These are phyloP conservation scores for Cynodonichthys magdalenae DNA, from an alignment of 2,797 vertebrate species.

Conservation along the genomic window DNA sequence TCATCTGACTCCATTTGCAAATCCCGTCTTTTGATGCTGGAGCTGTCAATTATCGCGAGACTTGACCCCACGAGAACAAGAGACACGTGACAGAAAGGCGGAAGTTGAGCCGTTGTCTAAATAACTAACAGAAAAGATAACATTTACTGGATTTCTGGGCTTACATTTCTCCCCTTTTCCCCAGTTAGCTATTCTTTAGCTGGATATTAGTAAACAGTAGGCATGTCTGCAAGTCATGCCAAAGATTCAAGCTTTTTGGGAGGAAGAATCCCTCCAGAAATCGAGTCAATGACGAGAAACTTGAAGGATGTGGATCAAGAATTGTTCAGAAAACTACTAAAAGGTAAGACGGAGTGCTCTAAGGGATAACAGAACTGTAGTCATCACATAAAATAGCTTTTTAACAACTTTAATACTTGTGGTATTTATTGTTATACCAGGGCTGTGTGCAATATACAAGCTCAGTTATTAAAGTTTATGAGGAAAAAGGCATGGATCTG, in stretches of 20 bases:
- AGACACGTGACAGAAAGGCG: conserved; percentile 61
- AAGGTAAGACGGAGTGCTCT: conserved; percentile 67
- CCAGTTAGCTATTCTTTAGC: not conserved
- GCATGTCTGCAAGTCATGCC: conserved; percentile 59
- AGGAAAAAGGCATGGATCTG: not conserved
- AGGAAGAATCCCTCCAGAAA: conserved; percentile 80
- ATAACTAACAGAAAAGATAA: not conserved
- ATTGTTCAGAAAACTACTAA: conserved; percentile 80
- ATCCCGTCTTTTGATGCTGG: conserved; percentile 57
- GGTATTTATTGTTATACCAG: not conserved
- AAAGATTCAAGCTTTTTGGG: conserved; percentile 76
- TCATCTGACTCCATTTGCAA: conserved; percentile 72
- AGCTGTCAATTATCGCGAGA: conserved; percentile 54
- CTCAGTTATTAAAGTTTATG: not conserved
- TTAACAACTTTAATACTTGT: not conserved
- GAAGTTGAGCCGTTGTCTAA: conserved; percentile 43
- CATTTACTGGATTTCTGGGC: not conserved
- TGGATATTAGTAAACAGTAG: not conserved
- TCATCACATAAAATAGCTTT: not conserved
- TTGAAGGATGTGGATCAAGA: conserved; percentile 84
- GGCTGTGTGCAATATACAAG: not conserved
- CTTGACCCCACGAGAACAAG: not conserved
- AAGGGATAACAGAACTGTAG: not conserved
- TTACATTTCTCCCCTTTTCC: fast-evolving
- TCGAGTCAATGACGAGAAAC: conserved; percentile 82